Evolutionary conservation across 2,888 invertebrate species (phyloP), one percentile per base, ranked within the genome.

Genomic region (Dasysyrphus tricinctus): DNA sequence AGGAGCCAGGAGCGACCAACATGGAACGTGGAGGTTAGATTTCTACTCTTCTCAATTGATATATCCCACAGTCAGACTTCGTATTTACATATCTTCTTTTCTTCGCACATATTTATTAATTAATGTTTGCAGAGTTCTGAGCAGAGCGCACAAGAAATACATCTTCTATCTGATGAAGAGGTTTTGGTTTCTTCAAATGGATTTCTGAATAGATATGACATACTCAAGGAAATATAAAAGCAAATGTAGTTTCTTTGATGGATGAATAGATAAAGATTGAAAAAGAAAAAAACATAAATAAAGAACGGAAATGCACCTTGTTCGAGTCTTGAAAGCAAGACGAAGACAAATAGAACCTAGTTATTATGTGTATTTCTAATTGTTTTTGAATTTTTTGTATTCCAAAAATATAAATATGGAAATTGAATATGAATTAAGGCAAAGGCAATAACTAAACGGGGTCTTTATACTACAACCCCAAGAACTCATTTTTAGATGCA

Each of bases 161-260:
- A 5, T 59, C 37, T 39, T 32, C n/a, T 7, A 39, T 12, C 44
- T 37, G 37, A 39, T 57, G 49, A 54, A 39, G 56, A 39, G 37
- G 24, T 9, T 47, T 61, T 51, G 51, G 24, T 24, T 70, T 70
- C 78, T 78, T 78, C 4, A 37, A 63, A 37, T 69, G 59, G 59
- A 49, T 77, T 61, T 61, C 39, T 78, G 61, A 61, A 78, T 78
- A 70, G 69, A 78, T 78, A 70, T 39, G 51, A 37, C 49, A 11
- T 59, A 51, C 79, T 74, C 37, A 73, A 56, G 73, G 37, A 79
- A 65, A 51, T 29, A 24, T 56, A 56, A 56, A 56, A 32, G 56
- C 32, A 34, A 54, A 54, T 51, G 44, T 70, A 65, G 44, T 51
- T 77, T 47, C 59, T 69, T 49, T 59, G 57, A 37, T 67, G 37